Evolutionary conservation across 2,113 vertebrate species (phyloP), one percentile per base, ranked within the genome.

Genomic region (Lathamus discolor): DNA sequence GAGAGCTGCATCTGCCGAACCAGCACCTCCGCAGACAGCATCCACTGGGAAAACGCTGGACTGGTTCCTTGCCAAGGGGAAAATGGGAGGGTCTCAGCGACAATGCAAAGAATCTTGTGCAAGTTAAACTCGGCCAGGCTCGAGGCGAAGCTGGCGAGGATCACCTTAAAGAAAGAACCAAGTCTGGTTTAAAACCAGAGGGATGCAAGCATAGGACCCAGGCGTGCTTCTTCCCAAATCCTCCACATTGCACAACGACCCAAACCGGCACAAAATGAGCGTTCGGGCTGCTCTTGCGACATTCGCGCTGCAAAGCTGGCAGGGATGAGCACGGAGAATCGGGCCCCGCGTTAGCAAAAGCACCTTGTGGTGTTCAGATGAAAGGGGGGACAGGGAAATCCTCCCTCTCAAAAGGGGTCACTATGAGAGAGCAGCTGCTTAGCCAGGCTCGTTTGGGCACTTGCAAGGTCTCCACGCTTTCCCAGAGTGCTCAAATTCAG

Each of bases 1-100:
- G 46, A 64, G 17, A 35, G 9, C 73, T 70, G 78, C 78, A 77
- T 37, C 68, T 59, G 41, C 66, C 3, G 19, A 10, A 39, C 28
- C 39, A 12, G 72, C 2, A 4, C 64, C 4, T 9, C 1, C 7
- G 35, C 27, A 9, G 20, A 6, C 1, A 0, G 61, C 73, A 61
- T 24, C 82, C 3, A 3, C 44, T 1, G 5, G 57, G 70, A 63
- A 39, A 90, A 67, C 0, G 52, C 66, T 43, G 86, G 46, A 35
- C 46, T 0, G 2, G 52, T 27, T 86, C 83, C 78, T 75, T 3
- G 1, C 70, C 41, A 63, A 46, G 44, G 49, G 63, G 49, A 23
- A 87, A 59, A 66, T 0, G 9, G 41, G 46, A 93, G 70, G 29
- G 39, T 83, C 23, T 2, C 52, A 35, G 29, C 0, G 35, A 52